Evolutionary conservation across 2,888 invertebrate species (phyloP), one percentile per base, ranked within the genome.

Genomic region (Heliconius charithonia): DNA sequence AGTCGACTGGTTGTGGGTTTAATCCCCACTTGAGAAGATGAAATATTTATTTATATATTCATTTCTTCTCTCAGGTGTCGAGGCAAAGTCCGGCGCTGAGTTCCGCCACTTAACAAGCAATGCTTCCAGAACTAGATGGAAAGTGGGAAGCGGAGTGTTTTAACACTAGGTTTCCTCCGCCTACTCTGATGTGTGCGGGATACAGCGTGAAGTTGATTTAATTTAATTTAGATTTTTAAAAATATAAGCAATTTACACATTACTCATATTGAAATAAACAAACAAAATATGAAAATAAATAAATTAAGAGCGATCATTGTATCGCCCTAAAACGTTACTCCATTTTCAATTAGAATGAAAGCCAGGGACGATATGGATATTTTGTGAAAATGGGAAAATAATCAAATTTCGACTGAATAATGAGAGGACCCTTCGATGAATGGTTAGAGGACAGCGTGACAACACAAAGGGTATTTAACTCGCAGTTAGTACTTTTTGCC

Each of bases 381-480:
- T 94, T 93, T 92, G 89, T 88, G 88, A 93, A 37, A 93, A 95
- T 94, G 94, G 95, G 94, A 93, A 94, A 92, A 94, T 95, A 95
- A 94, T 95, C 95, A 92, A 95, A 94, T 95, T 94, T 92, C 89
- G 87, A 87, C 93, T 92, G 94, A 95, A 95, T 95, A 95, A 94
- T 95, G 93, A 93, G 93, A 91, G 92, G 90, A 89, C 93, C 92
- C 93, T 85, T 85, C 89, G 90, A 90, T 91, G 91, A 91, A 92
- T 91, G 88, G 91, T 86, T 89, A 87, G 92, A 92, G 89, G 90
- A 90, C 90, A 91, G 90, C 86, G 88, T 86, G 87, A 86, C 89
- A 87, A 89, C 92, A 94, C 94, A 95, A 94, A 94, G 94, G 94
- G 94, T 94, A 94, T 94, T 95, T 95, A 95, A 94, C 91, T 93